Evolutionary conservation across 2,888 invertebrate species (phyloP).

Genomic region (Thelaira solivaga): DNA sequence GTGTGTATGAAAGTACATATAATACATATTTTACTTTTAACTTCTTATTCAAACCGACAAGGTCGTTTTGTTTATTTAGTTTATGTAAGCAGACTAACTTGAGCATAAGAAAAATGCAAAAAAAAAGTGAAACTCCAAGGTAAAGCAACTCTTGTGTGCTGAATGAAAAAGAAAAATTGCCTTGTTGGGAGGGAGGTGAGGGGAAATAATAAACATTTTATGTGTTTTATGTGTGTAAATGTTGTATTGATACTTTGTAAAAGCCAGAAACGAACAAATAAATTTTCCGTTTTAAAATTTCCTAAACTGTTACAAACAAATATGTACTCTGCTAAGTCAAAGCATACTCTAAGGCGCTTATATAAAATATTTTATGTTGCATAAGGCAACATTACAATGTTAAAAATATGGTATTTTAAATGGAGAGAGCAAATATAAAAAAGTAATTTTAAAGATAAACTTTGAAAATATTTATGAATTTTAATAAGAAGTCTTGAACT

Average conservation of each 20-base stretch:
- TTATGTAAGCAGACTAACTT: conserved; percentile 17
- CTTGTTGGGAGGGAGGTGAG: conserved; percentile 19
- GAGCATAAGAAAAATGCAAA: not conserved
- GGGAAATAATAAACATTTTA: no score
- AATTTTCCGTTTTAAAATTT: no score
- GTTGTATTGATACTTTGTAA: no score
- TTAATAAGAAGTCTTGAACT: no score
- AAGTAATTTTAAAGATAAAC: not conserved
- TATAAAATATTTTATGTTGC: conserved; percentile 21
- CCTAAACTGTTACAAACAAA: not conserved
- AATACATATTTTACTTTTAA: not conserved
- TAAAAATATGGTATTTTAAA: not conserved
- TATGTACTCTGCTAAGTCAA: not conserved
- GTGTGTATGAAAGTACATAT: no score
- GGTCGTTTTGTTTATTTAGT: conserved; percentile 45
- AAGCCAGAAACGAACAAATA: no score
- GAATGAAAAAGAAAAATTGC: conserved; percentile 36
- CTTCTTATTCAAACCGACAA: conserved; percentile 36
- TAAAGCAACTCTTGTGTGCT: not conserved
- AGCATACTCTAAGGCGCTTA: conserved; percentile 49
- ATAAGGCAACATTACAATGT: conserved; percentile 1
- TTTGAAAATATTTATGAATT: no score
- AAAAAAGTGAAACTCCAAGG: not conserved
- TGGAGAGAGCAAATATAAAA: not conserved
- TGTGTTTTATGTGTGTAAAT: no score